A percentile compares a stretch with the other conserved stretches of the same genome.
These are phyloP conservation scores for Oreochromis mossambicus DNA, from an alignment of 2,797 vertebrate species.

Conservation along the genomic window DNA sequence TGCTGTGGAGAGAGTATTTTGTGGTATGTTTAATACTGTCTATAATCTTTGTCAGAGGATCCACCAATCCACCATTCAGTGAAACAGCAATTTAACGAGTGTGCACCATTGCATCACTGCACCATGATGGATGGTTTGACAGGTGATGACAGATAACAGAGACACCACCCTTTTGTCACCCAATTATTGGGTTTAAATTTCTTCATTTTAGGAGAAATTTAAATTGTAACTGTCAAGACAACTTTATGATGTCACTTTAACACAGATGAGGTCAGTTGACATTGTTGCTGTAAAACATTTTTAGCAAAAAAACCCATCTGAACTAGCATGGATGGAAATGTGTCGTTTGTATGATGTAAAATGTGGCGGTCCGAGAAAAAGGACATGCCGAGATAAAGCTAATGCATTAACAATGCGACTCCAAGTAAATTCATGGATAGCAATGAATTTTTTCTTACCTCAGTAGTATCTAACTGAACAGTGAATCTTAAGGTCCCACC, in stretches of 20 bases:
- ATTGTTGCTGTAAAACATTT: neutral
- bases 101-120: neutral
- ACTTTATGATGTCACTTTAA: neutral
- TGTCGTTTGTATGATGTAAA: neutral
- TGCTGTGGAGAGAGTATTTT: neutral
- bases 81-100: neutral
- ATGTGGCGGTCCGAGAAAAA: neutral
- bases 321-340: neutral
- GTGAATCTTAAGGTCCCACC: neutral
- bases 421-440: neutral
- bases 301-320: neutral
- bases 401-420: neutral
- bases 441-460: neutral
- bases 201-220: neutral
- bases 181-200: neutral
- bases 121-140: constrained; percentile 1
- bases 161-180: neutral
- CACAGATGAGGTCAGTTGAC: neutral
- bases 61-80: neutral
- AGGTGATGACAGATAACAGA: neutral
- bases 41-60: neutral
- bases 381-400: neutral
- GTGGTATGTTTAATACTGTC: neutral
- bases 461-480: neutral
- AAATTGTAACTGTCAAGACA: neutral